These are phyloP conservation scores for Calcarius lapponicus DNA, from an alignment of 2,797 vertebrate genomes.

Conservation along the genomic window DNA sequence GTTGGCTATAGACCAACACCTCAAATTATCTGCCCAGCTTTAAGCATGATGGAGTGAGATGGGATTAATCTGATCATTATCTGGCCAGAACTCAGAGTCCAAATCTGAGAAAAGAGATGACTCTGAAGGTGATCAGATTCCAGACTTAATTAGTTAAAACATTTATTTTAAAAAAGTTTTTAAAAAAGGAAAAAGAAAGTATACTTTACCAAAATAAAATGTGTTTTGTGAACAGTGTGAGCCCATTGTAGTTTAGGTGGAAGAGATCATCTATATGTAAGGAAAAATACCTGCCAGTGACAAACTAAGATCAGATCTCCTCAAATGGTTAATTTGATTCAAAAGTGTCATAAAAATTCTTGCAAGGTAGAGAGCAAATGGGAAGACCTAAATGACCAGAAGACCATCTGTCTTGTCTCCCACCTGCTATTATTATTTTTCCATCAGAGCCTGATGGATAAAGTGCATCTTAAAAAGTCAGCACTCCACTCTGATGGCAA, in stretches of 20 bases:
- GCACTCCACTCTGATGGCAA: neutral
- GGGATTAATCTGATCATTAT: neutral
- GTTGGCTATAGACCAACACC: neutral
- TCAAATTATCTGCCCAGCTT: neutral
- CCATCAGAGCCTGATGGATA: neutral
- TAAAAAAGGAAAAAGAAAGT: fast-evolving
- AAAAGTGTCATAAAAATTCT: neutral
- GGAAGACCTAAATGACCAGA: neutral
- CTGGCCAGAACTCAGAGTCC: neutral
- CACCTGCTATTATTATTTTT: neutral
- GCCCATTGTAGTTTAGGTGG: neutral
- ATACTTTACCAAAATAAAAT: neutral
- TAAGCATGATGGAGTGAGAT: neutral
- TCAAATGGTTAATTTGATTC: neutral
- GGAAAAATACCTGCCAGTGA: neutral
- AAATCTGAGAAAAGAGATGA: neutral
- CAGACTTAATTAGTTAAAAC: neutral
- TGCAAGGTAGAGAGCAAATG: neutral
- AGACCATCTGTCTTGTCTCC: neutral
- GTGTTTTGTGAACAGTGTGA: neutral
- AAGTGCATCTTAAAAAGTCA: neutral
- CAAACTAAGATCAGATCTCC: neutral
- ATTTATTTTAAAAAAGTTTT: fast-evolving
- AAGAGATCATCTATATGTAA: neutral
- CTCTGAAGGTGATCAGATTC: neutral